Evolutionary conservation across 2,888 invertebrate genomes (phyloP).

Genomic region (Hoplodrina ambigua): DNA sequence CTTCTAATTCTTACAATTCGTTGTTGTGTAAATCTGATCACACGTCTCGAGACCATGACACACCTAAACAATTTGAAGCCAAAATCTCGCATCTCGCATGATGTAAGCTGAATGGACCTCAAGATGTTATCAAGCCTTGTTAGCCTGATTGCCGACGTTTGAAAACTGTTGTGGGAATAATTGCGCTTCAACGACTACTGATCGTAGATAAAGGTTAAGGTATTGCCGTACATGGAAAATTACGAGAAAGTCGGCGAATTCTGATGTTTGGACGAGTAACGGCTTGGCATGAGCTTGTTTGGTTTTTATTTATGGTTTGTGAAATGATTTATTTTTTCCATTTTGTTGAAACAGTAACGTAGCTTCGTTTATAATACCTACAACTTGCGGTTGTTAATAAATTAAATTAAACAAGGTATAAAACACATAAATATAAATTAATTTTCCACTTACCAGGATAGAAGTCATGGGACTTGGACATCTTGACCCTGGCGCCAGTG

Average conservation of each 20-base stretch:
- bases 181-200: constrained; percentile 25
- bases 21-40: constrained; percentile 71
- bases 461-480: constrained; percentile 99
- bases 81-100: constrained; percentile 63
- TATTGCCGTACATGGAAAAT: constrained; percentile 38
- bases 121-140: constrained; percentile 62
- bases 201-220: constrained; percentile 43
- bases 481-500: constrained; percentile 99
- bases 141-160: constrained; percentile 53
- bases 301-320: neutral
- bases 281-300: neutral
- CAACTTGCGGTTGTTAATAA: too few relatives aligned
- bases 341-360: constrained; percentile 1
- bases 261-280: constrained; percentile 18
- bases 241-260: constrained; percentile 37
- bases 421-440: too few relatives aligned
- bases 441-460: constrained; percentile 95
- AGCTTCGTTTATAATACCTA: too few relatives aligned
- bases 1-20: constrained; percentile 34
- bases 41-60: constrained; percentile 74
- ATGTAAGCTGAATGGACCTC: constrained; percentile 61
- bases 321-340: neutral
- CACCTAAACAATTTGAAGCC: constrained; percentile 67
- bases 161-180: constrained; percentile 43
- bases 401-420: too few relatives aligned